These are phyloP conservation scores for Microctonus aethiopoides DNA, from an alignment of 2,888 invertebrate species.

Conservation along the genomic window DNA sequence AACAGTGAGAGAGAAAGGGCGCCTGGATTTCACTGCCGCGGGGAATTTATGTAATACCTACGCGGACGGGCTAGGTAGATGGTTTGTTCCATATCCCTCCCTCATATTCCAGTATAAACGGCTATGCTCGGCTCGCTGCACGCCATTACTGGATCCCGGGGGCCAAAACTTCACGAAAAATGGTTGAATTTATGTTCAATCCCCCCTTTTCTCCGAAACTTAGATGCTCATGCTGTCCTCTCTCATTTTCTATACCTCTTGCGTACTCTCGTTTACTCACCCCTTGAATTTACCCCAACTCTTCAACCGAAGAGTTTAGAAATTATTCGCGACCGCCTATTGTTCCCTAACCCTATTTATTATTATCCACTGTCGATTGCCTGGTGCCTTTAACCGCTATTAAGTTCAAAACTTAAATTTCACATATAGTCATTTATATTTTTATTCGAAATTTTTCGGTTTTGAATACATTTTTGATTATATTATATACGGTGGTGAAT, in stretches of 20 bases:
- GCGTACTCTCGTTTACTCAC: constrained; percentile 18
- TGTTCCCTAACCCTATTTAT: constrained; percentile 52
- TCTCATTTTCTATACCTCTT: neutral
- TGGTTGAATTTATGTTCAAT: constrained; percentile 45
- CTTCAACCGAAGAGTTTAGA: constrained; percentile 41
- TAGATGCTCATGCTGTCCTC: constrained; percentile 7
- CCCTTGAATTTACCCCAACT: constrained; percentile 25
- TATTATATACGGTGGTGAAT: neutral
- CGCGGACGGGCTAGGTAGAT: constrained; percentile 33
- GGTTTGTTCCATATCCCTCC: constrained; percentile 38
- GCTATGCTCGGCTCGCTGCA: constrained; percentile 54
- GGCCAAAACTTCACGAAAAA: constrained; percentile 58
- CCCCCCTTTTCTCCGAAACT: constrained; percentile 26
- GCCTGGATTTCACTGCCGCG: constrained; percentile 41
- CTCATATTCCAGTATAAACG: constrained; percentile 58
- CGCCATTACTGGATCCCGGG: constrained; percentile 61
- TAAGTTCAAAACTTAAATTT: constrained; percentile 11
- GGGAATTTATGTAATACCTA: constrained; percentile 48
- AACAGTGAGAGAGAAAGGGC: constrained; percentile 36
- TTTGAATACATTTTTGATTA: neutral
- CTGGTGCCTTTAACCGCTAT: neutral
- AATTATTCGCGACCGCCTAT: constrained; percentile 48
- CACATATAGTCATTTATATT: constrained; percentile 6
- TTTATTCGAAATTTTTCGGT: neutral
- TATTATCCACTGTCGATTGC: constrained; percentile 47